These are phyloP conservation scores for Prochilodus magdalenae DNA, from an alignment of 2,113 vertebrate genomes.

Conservation along the genomic window DNA sequence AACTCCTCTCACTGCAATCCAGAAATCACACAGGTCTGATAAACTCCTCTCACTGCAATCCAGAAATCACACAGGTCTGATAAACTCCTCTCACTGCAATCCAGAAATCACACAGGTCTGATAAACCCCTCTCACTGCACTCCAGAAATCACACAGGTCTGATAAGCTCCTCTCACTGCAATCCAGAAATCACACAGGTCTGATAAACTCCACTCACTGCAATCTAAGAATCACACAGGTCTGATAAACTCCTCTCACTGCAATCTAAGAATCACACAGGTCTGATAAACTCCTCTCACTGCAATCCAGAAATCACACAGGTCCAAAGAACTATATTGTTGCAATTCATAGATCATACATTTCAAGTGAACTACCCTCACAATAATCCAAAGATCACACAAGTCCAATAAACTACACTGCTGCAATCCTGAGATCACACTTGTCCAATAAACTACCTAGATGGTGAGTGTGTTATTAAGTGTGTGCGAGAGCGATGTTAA, in stretches of 20 bases:
- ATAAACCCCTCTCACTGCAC: no score
- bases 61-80: neutral
- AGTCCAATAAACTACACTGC: neutral
- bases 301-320: neutral
- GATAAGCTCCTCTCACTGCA: neutral
- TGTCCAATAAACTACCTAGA: neutral
- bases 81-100: neutral
- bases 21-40: neutral
- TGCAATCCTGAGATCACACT: neutral
- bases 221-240: no score
- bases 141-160: neutral
- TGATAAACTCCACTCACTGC: neutral
- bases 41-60: neutral
- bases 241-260: no score
- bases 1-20: neutral
- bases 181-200: neutral
- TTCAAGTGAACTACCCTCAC: neutral
- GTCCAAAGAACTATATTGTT: neutral
- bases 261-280: neutral
- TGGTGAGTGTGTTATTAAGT: no score
- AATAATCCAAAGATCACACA: neutral
- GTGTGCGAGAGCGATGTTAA: slow-evolving; percentile 14
- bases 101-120: neutral
- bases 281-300: no score
- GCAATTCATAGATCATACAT: neutral